Percentiles rank a stretch among this genome's conserved stretches.
Conservation (phyloP, 2,797 vertebrate species). For the Trematomus bernacchii region DNA sequence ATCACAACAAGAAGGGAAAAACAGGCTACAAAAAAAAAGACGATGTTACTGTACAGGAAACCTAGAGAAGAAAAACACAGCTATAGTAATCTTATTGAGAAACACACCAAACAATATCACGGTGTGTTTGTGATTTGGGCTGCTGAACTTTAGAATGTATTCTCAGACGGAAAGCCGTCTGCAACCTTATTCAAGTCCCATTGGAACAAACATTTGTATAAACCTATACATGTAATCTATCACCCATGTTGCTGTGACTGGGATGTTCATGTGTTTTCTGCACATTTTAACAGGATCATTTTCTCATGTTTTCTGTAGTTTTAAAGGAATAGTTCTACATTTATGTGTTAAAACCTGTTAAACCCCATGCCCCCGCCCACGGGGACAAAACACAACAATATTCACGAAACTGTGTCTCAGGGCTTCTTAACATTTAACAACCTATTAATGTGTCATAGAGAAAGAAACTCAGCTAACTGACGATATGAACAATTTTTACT, state of each 20-base stretch:
- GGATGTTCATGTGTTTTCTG: background rate
- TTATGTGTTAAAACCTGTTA: background rate
- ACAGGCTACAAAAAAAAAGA: background rate
- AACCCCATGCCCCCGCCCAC: too few relatives aligned
- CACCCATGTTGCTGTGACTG: background rate
- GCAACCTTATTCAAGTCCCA: conserved; percentile 1
- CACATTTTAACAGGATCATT: background rate
- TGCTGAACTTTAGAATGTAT: conserved; percentile 22
- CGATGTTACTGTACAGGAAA: background rate
- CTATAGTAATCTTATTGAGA: conserved; percentile 12
- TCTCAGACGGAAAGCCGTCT: conserved; percentile 20
- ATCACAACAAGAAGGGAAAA: conserved; percentile 42
- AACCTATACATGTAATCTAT: conserved; percentile 24
- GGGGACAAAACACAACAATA: too few relatives aligned
- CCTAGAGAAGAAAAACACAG: conserved; percentile 36
- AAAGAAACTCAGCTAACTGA: too few relatives aligned
- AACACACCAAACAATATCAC: conserved; percentile 10
- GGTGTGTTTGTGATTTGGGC: conserved; percentile 18
- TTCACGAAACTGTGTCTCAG: too few relatives aligned
- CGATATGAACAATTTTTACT: too few relatives aligned
- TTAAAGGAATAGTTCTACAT: background rate
- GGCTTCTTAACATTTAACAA: too few relatives aligned
- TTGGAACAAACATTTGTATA: conserved; percentile 16
- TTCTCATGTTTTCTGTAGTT: too few relatives aligned
- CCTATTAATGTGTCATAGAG: too few relatives aligned